These are phyloP conservation scores for Aspiorhynchus laticeps DNA, from an alignment of 2,113 vertebrate genomes.

Conservation along the genomic window DNA sequence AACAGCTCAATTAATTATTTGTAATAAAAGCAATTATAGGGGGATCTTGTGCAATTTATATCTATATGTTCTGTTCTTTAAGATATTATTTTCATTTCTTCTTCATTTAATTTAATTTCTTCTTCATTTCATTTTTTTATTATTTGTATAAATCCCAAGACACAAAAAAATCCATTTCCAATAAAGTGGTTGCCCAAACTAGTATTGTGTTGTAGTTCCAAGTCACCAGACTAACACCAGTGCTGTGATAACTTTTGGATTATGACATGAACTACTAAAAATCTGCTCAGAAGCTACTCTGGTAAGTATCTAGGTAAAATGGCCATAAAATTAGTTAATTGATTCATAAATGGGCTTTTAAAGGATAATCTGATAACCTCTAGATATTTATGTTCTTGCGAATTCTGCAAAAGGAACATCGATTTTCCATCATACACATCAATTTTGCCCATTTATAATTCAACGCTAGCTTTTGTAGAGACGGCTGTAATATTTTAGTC, in stretches of 20 bases:
- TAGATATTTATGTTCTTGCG: slow-evolving; percentile 12
- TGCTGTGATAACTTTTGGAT: slow-evolving; percentile 51
- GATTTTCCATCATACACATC: background rate
- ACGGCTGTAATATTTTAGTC: slow-evolving; percentile 50
- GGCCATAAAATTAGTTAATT: slow-evolving; percentile 4
- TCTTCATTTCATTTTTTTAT: no score
- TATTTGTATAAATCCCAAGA: background rate
- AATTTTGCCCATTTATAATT: slow-evolving; percentile 41
- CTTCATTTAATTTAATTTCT: no score
- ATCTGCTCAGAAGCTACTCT: slow-evolving; percentile 63
- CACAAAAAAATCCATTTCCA: slow-evolving; percentile 68
- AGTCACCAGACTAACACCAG: slow-evolving; percentile 46
- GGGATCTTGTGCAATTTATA: background rate
- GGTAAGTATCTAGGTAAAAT: slow-evolving; percentile 68
- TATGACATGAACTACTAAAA: slow-evolving; percentile 56
- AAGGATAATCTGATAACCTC: slow-evolving; percentile 4
- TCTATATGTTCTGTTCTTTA: slow-evolving; percentile 9
- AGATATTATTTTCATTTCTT: background rate
- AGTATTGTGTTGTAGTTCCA: slow-evolving; percentile 49
- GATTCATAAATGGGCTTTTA: slow-evolving; percentile 69
- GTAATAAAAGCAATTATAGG: slow-evolving; percentile 25
- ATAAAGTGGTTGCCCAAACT: slow-evolving; percentile 74
- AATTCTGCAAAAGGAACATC: background rate
- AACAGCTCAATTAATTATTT: slow-evolving; percentile 2
- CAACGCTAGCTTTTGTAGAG: slow-evolving; percentile 16